phyloP scores from a whole-genome alignment of 2,888 invertebrate species.

The Drosophila mayaguana region DNA sequence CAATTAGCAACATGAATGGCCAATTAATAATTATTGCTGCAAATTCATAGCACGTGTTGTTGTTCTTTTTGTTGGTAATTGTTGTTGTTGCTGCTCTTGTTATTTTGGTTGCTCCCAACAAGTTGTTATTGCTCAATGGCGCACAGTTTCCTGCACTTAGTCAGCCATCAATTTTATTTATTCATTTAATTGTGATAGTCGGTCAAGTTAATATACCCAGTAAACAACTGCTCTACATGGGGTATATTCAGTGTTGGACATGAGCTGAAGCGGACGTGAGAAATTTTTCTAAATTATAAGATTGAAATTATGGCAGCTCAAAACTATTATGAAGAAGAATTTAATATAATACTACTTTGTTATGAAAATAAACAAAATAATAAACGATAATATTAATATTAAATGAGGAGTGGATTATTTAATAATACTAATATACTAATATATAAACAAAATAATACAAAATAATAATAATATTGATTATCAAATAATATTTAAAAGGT shows the following conservation, averaged over 20 bases:
- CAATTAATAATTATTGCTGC: conserved; percentile 57
- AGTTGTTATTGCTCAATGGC: conserved; percentile 21
- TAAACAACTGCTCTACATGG: not conserved
- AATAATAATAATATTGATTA: too few species aligned
- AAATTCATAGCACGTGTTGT: conserved; percentile 19
- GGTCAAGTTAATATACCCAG: conserved; percentile 10
- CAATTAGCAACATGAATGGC: conserved; percentile 69
- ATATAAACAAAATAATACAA: too few species aligned
- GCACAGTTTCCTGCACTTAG: conserved; percentile 29
- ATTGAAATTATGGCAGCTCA: too few species aligned
- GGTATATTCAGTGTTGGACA: not conserved
- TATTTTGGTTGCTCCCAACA: conserved; percentile 15
- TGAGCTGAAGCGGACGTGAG: not conserved
- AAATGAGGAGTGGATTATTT: too few species aligned
- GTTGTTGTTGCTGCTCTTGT: conserved; percentile 19
- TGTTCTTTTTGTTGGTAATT: conserved; percentile 11
- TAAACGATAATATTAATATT: too few species aligned
- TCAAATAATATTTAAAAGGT: too few species aligned
- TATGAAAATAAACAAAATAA: too few species aligned
- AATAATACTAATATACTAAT: too few species aligned
- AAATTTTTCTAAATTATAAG: too few species aligned
- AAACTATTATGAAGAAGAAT: too few species aligned
- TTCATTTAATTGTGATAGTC: conserved; percentile 36
- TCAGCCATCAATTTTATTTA: conserved; percentile 38
- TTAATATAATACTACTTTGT: too few species aligned